Percentiles rank a stretch among this genome's conserved stretches.
Evolutionary conservation across 2,888 invertebrate species (phyloP).

Genomic region (Neoascia interrupta): DNA sequence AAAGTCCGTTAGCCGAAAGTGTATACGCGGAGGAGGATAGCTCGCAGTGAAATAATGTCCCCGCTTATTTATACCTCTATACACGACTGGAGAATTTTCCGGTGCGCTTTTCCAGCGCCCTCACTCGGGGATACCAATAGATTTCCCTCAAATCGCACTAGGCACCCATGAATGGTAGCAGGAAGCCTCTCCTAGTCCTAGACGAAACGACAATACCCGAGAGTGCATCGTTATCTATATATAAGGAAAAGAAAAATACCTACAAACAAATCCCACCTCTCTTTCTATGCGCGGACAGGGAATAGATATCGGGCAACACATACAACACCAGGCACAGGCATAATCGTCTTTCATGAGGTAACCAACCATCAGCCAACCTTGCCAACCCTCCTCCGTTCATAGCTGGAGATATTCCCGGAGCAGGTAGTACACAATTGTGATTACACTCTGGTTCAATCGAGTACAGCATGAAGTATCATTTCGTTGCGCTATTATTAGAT

Average conservation of each 20-base stretch:
- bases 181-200: slow-evolving; percentile 57
- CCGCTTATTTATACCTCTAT: no score
- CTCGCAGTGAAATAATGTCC: no score
- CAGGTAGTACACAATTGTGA: slow-evolving; percentile 34
- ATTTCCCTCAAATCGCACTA: slow-evolving; percentile 66
- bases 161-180: slow-evolving; percentile 60
- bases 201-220: slow-evolving; percentile 4
- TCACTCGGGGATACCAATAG: slow-evolving; percentile 66
- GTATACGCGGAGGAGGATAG: slow-evolving; percentile 36
- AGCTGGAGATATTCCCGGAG: slow-evolving; percentile 30
- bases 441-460: slow-evolving; percentile 39
- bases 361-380: slow-evolving; percentile 6
- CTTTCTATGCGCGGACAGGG: slow-evolving; percentile 33
- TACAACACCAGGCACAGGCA: not conserved
- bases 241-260: no score
- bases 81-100: slow-evolving; percentile 47
- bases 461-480: slow-evolving; percentile 30
- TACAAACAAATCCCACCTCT: slow-evolving; percentile 43
- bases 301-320: slow-evolving; percentile 46
- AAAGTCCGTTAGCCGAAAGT: slow-evolving; percentile 42
- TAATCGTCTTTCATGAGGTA: slow-evolving; percentile 16
- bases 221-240: slow-evolving; percentile 60
- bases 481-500: slow-evolving; percentile 54
- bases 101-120: slow-evolving; percentile 62
- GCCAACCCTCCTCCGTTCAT: slow-evolving; percentile 38